Evolutionary conservation across 2,797 vertebrate genomes (phyloP).

Genomic region (Denticeps clupeoides): DNA sequence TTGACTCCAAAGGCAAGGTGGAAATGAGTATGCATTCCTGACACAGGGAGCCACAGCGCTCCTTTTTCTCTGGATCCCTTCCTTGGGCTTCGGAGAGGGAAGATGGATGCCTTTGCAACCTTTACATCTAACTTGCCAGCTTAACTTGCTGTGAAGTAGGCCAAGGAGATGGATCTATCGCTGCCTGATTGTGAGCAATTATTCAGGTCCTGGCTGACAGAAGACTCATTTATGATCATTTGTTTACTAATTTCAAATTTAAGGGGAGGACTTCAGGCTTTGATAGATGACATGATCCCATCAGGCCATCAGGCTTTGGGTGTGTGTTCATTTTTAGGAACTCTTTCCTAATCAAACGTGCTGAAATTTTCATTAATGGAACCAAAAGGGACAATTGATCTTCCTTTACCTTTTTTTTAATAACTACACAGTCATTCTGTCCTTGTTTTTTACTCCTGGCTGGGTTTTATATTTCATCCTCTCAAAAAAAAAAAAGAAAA

Average conservation of each 20-base stretch:
- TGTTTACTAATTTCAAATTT: conserved; percentile 17
- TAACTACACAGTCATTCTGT: background rate
- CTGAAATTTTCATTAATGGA: background rate
- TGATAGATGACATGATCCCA: background rate
- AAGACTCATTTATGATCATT: conserved; percentile 20
- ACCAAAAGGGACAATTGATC: background rate
- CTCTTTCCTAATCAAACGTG: background rate
- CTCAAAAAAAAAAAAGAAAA: conserved; percentile 15
- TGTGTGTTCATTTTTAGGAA: too few species aligned
- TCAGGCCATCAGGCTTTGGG: background rate
- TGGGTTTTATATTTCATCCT: background rate
- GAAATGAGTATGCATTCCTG: conserved; percentile 21
- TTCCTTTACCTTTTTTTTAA: background rate
- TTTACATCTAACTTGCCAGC: conserved; percentile 31
- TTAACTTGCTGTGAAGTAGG: conserved; percentile 39
- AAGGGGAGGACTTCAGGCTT: background rate
- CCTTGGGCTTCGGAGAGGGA: conserved; percentile 21
- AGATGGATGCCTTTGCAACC: conserved; percentile 37
- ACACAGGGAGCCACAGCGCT: conserved; percentile 27
- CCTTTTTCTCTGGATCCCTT: conserved; percentile 28
- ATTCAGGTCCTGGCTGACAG: conserved; percentile 21
- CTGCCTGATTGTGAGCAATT: conserved; percentile 29
- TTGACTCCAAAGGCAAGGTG: conserved; percentile 27
- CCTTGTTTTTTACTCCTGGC: background rate
- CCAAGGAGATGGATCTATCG: conserved; percentile 30